Evolutionary conservation across 2,888 invertebrate species (phyloP).

Genomic region (Apodemia duryi): DNA sequence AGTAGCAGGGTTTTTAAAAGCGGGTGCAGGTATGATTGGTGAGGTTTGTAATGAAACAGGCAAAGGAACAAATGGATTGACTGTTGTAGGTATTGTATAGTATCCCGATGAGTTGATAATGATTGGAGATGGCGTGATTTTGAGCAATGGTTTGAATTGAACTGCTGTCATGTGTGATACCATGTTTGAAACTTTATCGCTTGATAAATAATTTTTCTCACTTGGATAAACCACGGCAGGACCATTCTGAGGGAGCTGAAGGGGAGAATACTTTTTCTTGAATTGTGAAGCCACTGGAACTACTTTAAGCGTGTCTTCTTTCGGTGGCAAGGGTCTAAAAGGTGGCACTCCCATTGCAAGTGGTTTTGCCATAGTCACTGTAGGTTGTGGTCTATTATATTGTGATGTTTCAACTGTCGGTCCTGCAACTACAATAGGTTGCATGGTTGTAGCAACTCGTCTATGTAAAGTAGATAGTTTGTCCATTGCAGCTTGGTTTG

Average conservation of each 20-base stretch:
- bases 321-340: conserved; percentile 87
- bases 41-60: conserved; percentile 54
- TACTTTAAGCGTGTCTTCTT: conserved; percentile 76
- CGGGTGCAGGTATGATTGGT: conserved; percentile 58
- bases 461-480: conserved; percentile 56
- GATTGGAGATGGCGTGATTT: conserved; percentile 57
- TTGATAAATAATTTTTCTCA: conserved; percentile 62
- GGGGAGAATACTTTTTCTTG: conserved; percentile 55
- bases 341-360: conserved; percentile 84
- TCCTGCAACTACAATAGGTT: conserved; percentile 57
- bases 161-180: conserved; percentile 69
- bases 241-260: conserved; percentile 60
- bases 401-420: conserved; percentile 46
- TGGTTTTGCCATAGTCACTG: conserved; percentile 73
- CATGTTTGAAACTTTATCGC: conserved; percentile 67
- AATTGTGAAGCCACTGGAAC: conserved; percentile 62
- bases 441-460: conserved; percentile 55
- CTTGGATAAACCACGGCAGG: conserved; percentile 63
- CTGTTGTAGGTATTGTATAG: conserved; percentile 53
- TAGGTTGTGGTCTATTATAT: conserved; percentile 39
- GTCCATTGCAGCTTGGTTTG: conserved; percentile 63
- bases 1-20: conserved; percentile 50
- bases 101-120: conserved; percentile 47
- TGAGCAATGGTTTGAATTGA: conserved; percentile 50
- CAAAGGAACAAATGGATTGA: conserved; percentile 76